Percentiles rank a stretch among this genome's conserved stretches.
These are phyloP conservation scores for Haemorhous mexicanus DNA, from an alignment of 2,113 vertebrate species.

Conservation along the genomic window DNA sequence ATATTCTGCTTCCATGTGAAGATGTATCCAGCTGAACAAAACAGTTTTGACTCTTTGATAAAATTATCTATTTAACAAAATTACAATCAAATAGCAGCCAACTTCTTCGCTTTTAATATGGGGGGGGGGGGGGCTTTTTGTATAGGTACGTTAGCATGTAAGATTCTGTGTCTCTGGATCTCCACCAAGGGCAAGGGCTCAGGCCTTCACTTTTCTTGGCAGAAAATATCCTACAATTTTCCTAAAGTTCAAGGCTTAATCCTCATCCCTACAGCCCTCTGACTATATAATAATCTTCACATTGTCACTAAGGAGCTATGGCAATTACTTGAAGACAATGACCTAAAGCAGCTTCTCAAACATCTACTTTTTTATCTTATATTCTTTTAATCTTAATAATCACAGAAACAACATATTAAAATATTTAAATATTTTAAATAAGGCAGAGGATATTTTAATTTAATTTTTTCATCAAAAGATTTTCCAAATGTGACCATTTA, in stretches of 20 bases:
- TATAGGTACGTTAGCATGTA: neutral
- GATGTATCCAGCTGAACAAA: neutral
- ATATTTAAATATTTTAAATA: neutral
- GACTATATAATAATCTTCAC: neutral
- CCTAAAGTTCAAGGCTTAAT: neutral
- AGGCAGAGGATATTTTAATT: neutral
- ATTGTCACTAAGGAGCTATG: neutral
- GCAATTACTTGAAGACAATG: neutral
- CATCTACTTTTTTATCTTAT: neutral
- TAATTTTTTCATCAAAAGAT: neutral
- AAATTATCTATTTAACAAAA: neutral
- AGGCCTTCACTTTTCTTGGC: neutral
- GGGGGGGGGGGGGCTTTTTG: fast-evolving
- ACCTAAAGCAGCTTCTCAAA: neutral
- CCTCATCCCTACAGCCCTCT: neutral
- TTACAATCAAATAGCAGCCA: neutral
- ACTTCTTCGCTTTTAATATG: neutral
- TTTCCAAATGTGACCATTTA: neutral
- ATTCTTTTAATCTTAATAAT: neutral
- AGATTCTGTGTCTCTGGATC: neutral
- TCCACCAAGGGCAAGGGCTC: neutral
- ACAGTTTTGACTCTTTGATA: neutral
- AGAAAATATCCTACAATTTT: neutral
- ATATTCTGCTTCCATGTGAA: neutral
- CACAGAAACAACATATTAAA: neutral